Evolutionary conservation across 2,888 invertebrate genomes (phyloP), one percentile per base, ranked within the genome.

Genomic region (Acleris literana): DNA sequence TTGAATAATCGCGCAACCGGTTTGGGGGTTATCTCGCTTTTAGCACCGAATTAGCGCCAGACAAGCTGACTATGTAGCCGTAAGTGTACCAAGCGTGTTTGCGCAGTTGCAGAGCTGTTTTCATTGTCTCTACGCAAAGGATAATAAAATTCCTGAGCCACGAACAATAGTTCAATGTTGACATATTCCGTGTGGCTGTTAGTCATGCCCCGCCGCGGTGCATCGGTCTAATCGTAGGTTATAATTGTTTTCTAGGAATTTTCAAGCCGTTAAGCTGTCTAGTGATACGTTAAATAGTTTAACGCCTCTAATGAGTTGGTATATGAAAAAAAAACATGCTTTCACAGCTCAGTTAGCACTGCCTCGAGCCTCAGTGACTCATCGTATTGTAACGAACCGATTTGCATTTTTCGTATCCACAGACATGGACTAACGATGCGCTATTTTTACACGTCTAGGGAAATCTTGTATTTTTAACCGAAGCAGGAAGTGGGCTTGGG

Each of bases 81-180:
- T 48, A 18, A 46, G 62, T 43, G 20, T 59, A 33, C 33, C 33
- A 65, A 49, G 69, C 58, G 54, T 82, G 79, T 86, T 86, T 84
- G 77, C 72, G 83, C 86, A 86, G 86, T 81, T 86, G 86, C 78
- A 71, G 18, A 39, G 54, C 70, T 68, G 73, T 75, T 77, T 77
- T 79, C 81, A 79, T 84, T 82, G 81, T 83, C 71, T 78, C 71
- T 60, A 63, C 56, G 68, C 69, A 74, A 77, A 77, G 76, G 78
- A 82, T 81, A 83, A 84, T 80, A 83, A 79, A 78, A 84, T 86
- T 85, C 86, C 85, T 76, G 70, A 76, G 76, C 77, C 71, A 76
- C 71, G 72, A 79, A 84, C 84, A 82, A 82, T 82, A 77, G 79
- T 75, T 70, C 63, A 70, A 64, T 70, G 76, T 77, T 79, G 76